Percentiles rank a stretch among this genome's conserved stretches.
Evolutionary conservation across 2,113 vertebrate genomes (phyloP).

Genomic region (Nettapus auritus): DNA sequence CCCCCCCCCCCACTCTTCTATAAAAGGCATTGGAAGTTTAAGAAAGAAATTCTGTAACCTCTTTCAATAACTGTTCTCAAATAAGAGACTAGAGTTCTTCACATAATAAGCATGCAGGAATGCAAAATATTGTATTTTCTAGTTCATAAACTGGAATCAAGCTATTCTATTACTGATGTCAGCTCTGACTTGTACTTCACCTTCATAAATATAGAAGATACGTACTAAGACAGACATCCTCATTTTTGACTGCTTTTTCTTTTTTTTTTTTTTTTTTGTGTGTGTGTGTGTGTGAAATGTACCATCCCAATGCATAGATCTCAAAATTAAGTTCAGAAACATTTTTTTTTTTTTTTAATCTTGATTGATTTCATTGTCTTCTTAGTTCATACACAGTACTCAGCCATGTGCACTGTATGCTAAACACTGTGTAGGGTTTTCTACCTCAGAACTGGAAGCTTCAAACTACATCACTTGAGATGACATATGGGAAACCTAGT

Average conservation of each 20-base stretch:
- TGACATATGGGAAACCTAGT: background rate
- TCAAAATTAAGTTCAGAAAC: background rate
- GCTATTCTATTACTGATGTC: background rate
- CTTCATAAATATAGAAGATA: background rate
- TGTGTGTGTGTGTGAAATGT: too few species aligned
- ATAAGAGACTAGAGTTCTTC: background rate
- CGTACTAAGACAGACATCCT: background rate
- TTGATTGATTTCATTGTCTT: background rate
- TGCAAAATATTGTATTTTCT: background rate
- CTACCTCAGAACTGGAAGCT: background rate
- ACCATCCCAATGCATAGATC: background rate
- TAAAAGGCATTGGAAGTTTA: background rate
- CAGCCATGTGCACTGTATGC: fast-evolving
- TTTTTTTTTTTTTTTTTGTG: too few species aligned
- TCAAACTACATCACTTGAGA: background rate
- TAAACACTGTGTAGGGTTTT: background rate
- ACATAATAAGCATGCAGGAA: background rate
- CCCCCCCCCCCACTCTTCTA: background rate
- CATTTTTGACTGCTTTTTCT: background rate
- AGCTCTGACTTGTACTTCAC: background rate
- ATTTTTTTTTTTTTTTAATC: background rate
- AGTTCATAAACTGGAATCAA: background rate
- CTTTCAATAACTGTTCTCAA: background rate
- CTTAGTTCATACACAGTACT: background rate
- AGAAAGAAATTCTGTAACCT: background rate